These are phyloP conservation scores for Clusia tigrina DNA, from an alignment of 2,888 invertebrate genomes.

Conservation along the genomic window DNA sequence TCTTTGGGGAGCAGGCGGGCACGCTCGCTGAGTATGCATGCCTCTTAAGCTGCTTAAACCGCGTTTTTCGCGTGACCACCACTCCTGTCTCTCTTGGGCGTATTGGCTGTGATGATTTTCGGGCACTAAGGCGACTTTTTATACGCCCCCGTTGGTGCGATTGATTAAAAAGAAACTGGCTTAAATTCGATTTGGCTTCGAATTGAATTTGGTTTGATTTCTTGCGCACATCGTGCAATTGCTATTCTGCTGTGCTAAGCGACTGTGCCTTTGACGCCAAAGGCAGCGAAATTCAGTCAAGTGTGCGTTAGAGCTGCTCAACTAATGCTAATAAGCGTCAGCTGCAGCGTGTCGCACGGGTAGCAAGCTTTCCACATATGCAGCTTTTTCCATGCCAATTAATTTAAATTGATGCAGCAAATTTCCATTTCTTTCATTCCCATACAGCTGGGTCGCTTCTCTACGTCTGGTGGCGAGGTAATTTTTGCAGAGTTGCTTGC, in stretches of 20 bases:
- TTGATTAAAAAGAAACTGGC: constrained; percentile 5
- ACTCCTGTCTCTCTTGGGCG: neutral
- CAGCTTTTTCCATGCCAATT: constrained; percentile 12
- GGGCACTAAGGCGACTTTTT: neutral
- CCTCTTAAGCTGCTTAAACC: constrained; percentile 43
- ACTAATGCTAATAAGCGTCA: no score
- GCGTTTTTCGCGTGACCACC: constrained; percentile 33
- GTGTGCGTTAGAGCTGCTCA: no score
- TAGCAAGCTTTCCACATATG: constrained; percentile 13
- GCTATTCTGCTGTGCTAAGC: no score
- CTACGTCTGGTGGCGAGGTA: constrained; percentile 58
- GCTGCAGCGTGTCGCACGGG: no score
- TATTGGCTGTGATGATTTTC: neutral
- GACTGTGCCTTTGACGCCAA: no score
- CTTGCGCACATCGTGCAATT: no score
- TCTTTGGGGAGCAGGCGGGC: constrained; percentile 38
- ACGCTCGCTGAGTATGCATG: constrained; percentile 13
- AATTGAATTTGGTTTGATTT: neutral
- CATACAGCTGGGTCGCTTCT: constrained; percentile 52
- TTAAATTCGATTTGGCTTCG: neutral
- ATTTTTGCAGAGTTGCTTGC: constrained; percentile 35
- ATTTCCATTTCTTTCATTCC: constrained; percentile 20
- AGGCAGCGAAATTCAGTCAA: no score
- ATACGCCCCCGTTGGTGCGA: neutral
- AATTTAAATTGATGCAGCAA: neutral